Evolutionary conservation across 1,140 invertebrate genomes (phyloP).

Genomic region (Drosophila neocordata): DNA sequence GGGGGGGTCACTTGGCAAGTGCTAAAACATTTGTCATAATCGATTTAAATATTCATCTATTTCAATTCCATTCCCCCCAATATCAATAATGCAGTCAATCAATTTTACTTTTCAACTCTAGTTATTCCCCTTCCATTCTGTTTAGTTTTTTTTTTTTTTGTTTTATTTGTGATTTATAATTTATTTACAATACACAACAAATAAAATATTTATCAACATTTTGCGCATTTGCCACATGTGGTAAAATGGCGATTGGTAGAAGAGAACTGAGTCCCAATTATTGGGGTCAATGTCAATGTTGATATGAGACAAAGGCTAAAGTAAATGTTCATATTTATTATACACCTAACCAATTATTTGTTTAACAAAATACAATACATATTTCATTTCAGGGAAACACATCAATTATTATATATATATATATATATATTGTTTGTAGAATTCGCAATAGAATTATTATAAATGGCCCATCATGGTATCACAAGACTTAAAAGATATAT

Average conservation of each 20-base stretch:
- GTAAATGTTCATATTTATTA: slow-evolving; percentile 34
- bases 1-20: slow-evolving; percentile 11
- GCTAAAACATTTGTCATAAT: slow-evolving; percentile 65
- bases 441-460: slow-evolving; percentile 73
- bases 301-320: slow-evolving; percentile 27
- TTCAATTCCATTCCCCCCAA: slow-evolving; percentile 44
- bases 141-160: slow-evolving; percentile 21
- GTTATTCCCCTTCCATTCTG: neutral
- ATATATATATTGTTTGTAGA: slow-evolving; percentile 33
- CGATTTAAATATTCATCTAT: slow-evolving; percentile 58
- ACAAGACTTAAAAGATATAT: slow-evolving; percentile 74
- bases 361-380: slow-evolving; percentile 26
- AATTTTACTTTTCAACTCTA: slow-evolving; percentile 14
- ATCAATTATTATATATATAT: too few species aligned
- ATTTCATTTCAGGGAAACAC: slow-evolving; percentile 40
- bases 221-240: slow-evolving; percentile 34
- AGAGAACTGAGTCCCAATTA: slow-evolving; percentile 33
- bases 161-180: slow-evolving; percentile 52
- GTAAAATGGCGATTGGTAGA: neutral
- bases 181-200: slow-evolving; percentile 49
- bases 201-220: slow-evolving; percentile 48
- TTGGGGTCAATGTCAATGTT: slow-evolving; percentile 66
- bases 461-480: slow-evolving; percentile 74
- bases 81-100: slow-evolving; percentile 53
- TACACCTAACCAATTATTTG: slow-evolving; percentile 3